These are phyloP conservation scores for Therioaphis trifolii DNA, from an alignment of 2,888 invertebrate species.

Conservation along the genomic window DNA sequence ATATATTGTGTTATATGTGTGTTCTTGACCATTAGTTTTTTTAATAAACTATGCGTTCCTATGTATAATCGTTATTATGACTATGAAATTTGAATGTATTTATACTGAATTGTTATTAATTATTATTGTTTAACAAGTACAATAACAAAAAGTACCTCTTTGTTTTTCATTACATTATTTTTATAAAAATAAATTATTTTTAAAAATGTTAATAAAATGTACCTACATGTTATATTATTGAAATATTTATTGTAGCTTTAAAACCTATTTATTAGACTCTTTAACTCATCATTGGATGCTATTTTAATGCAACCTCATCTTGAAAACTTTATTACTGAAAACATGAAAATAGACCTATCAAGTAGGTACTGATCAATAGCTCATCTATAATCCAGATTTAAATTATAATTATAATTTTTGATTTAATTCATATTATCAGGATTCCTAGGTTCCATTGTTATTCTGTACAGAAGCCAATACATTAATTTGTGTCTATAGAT, in stretches of 20 bases:
- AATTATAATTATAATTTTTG: no score
- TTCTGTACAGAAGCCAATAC: no score
- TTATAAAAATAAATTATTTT: slow-evolving; percentile 24
- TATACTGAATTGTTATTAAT: slow-evolving; percentile 34
- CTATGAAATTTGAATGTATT: slow-evolving; percentile 33
- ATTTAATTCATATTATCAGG: no score
- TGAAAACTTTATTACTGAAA: no score
- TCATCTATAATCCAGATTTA: no score
- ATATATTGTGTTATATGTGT: not conserved
- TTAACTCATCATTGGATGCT: not conserved
- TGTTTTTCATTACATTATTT: slow-evolving; percentile 10
- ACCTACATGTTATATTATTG: not conserved
- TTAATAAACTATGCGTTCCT: slow-evolving; percentile 34
- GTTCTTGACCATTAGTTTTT: not conserved
- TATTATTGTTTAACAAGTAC: slow-evolving; percentile 32
- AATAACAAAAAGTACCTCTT: not conserved
- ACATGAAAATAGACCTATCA: no score
- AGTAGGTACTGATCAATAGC: no score
- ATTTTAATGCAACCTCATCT: no score
- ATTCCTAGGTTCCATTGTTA: no score
- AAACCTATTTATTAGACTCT: not conserved
- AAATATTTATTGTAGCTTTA: not conserved
- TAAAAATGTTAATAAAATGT: slow-evolving; percentile 23
- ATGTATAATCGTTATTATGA: slow-evolving; percentile 28
- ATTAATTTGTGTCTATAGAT: no score